Evolutionary conservation across 2,888 invertebrate species (phyloP).

Genomic region (Coremacera marginata): DNA sequence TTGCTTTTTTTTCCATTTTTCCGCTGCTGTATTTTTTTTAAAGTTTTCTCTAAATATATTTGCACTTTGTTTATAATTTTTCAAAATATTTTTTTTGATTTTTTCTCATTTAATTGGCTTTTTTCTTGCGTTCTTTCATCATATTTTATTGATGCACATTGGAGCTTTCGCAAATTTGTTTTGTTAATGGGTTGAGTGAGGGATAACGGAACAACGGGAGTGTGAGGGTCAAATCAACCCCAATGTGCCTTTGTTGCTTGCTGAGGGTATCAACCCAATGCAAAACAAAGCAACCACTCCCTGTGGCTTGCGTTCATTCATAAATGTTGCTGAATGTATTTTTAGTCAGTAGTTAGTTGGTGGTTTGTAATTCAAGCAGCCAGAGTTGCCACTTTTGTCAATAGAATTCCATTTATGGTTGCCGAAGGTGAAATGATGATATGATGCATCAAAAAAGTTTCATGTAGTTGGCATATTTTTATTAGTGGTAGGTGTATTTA

Average conservation of each 20-base stretch:
- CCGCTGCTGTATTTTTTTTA: background rate
- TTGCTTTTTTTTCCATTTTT: background rate
- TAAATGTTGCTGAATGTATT: background rate
- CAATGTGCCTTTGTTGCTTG: background rate
- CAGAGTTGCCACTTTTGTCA: background rate
- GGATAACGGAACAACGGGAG: background rate
- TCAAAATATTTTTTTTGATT: background rate
- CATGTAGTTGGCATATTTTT: too few relatives aligned
- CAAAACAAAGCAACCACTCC: background rate
- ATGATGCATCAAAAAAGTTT: too few relatives aligned
- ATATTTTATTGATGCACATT: background rate
- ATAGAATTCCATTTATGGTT: background rate
- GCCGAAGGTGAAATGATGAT: too few relatives aligned
- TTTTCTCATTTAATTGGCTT: background rate
- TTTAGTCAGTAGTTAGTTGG: background rate
- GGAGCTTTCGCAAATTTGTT: background rate
- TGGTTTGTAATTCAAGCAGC: background rate
- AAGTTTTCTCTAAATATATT: background rate
- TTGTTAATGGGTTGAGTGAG: background rate
- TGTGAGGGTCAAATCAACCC: background rate
- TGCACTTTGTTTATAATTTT: background rate
- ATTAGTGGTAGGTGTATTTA: too few relatives aligned
- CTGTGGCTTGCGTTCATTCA: constrained; percentile 1
- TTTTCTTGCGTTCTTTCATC: background rate
- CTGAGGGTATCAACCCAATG: background rate